A percentile compares a stretch with the other conserved stretches of the same genome.
Conservation (phyloP, 2,113 vertebrate genomes). For the Alethe diademata region DNA sequence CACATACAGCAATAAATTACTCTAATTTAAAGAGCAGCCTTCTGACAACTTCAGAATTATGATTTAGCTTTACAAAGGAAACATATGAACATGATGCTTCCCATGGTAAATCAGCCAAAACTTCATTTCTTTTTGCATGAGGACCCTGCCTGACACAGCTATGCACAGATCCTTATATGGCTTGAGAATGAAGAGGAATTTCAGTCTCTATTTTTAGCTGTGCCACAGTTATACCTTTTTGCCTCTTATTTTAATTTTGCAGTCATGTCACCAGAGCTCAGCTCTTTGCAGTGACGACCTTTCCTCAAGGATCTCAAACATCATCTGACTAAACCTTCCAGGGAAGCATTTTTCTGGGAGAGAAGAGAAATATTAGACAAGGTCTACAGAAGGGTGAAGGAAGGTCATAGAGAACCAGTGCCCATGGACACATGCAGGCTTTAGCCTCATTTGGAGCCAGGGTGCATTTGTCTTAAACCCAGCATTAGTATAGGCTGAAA, state of each 20-base stretch:
- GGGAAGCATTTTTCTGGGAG: background rate
- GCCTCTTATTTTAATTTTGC: background rate
- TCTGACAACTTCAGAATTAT: constrained; percentile 26
- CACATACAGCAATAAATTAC: constrained; percentile 26
- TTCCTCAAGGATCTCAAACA: background rate
- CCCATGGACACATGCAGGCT: background rate
- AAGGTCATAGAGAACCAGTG: background rate
- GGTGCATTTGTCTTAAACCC: background rate
- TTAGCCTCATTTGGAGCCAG: background rate
- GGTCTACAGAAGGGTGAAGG: background rate
- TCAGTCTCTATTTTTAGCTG: constrained; percentile 20
- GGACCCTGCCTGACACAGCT: constrained; percentile 26
- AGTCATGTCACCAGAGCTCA: background rate
- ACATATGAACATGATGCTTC: constrained; percentile 40
- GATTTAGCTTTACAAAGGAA: constrained; percentile 24
- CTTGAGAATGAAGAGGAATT: constrained; percentile 11
- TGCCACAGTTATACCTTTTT: background rate
- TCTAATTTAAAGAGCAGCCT: constrained; percentile 19
- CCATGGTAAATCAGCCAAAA: constrained; percentile 43
- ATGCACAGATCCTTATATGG: constrained; percentile 15
- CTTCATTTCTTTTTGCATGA: background rate
- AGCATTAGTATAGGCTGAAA: background rate
- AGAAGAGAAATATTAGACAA: background rate
- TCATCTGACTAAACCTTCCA: background rate
- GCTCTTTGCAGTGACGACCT: background rate